Evolutionary conservation across 2,888 invertebrate genomes (phyloP).

Genomic region (Chouioia cunea): DNA sequence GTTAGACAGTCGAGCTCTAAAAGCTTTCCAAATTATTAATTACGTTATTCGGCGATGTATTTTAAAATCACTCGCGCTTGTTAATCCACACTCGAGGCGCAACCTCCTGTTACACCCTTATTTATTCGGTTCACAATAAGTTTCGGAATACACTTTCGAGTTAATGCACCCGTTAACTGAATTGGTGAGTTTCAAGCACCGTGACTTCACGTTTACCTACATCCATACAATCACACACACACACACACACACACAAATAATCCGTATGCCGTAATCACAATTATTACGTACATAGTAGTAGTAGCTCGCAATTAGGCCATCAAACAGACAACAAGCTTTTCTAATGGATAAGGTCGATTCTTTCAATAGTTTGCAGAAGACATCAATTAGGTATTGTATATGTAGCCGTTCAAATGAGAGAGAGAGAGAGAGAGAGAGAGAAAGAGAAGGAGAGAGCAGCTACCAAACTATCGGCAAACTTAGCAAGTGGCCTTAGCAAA

Average conservation of each 20-base stretch:
- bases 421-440: not conserved
- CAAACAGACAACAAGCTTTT: slow-evolving; percentile 16
- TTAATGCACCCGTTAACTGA: slow-evolving; percentile 45
- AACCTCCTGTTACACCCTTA: slow-evolving; percentile 21
- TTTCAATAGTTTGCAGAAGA: too few relatives aligned
- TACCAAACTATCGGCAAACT: slow-evolving; percentile 41
- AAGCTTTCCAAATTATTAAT: too few relatives aligned
- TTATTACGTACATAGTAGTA: slow-evolving; percentile 6
- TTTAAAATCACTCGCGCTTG: slow-evolving; percentile 24
- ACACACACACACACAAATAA: too few relatives aligned
- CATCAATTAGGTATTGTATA: too few relatives aligned
- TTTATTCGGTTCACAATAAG: slow-evolving; percentile 44
- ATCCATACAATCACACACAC: not conserved
- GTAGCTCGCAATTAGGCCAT: slow-evolving; percentile 31
- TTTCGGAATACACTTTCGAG: slow-evolving; percentile 36
- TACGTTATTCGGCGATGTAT: not conserved
- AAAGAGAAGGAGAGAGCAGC: not conserved
- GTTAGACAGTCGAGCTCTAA: too few relatives aligned
- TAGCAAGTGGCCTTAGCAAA: slow-evolving; percentile 52
- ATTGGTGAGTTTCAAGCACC: slow-evolving; percentile 26
- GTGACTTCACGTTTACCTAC: not conserved
- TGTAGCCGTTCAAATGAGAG: not conserved
- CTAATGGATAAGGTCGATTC: too few relatives aligned
- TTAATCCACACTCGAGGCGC: not conserved
- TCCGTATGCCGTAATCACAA: slow-evolving; percentile 23